Evolutionary conservation across 2,888 invertebrate species (phyloP).

Genomic region (Hemistola chrysoprasaria): DNA sequence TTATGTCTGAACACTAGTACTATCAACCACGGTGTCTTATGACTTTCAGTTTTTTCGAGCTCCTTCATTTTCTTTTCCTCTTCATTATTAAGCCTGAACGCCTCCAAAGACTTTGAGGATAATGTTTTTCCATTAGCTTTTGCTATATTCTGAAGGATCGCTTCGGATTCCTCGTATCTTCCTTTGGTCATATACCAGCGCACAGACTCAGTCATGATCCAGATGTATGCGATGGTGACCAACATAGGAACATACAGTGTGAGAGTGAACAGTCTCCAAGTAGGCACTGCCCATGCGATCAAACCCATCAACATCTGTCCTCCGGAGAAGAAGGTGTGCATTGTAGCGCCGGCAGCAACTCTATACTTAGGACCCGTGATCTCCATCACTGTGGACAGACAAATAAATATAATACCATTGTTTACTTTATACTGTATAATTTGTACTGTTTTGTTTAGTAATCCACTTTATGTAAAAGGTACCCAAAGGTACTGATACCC

Average conservation of each 20-base stretch:
- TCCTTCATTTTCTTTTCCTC: conserved; percentile 36
- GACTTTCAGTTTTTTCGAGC: conserved; percentile 30
- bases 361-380: conserved; percentile 87
- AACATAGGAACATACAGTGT: conserved; percentile 86
- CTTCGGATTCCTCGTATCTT: conserved; percentile 83
- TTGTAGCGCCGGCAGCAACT: conserved; percentile 85
- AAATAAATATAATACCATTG: conserved; percentile 8
- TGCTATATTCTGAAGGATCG: conserved; percentile 83
- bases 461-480: not conserved
- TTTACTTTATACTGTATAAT: not conserved
- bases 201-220: conserved; percentile 86
- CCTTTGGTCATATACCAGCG: conserved; percentile 89
- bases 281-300: conserved; percentile 84
- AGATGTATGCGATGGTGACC: conserved; percentile 84
- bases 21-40: conserved; percentile 54
- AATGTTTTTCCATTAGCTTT: conserved; percentile 73
- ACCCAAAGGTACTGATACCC: no score
- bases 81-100: conserved; percentile 42
- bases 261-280: conserved; percentile 86
- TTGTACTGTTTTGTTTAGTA: not conserved
- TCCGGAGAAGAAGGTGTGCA: conserved; percentile 85
- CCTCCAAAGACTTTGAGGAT: conserved; percentile 48
- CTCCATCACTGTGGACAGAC: conserved; percentile 85
- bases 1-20: conserved; percentile 49
- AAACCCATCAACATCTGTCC: conserved; percentile 86